A percentile compares a stretch with the other conserved stretches of the same genome.
These are phyloP conservation scores for Calidris pygmaea DNA, from an alignment of 2,113 vertebrate genomes.

Conservation along the genomic window DNA sequence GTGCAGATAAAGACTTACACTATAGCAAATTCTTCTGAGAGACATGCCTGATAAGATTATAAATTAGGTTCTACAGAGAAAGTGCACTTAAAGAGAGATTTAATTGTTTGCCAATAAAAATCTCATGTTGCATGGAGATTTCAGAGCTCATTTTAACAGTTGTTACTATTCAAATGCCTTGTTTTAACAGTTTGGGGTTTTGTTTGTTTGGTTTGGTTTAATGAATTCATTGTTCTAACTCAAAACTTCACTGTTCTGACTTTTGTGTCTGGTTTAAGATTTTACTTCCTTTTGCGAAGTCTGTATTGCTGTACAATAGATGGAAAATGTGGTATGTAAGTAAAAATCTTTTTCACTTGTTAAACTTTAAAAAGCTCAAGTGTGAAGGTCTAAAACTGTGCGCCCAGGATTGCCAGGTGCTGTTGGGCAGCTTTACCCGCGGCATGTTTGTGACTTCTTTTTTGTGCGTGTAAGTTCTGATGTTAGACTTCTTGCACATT, in stretches of 20 bases:
- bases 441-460: neutral
- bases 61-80: conserved; percentile 66
- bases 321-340: neutral
- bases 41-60: conserved; percentile 61
- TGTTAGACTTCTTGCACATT: neutral
- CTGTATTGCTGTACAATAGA: neutral
- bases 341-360: neutral
- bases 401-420: neutral
- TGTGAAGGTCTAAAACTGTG: neutral
- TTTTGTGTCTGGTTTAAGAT: neutral
- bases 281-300: neutral
- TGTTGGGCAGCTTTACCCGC: neutral
- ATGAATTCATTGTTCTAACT: conserved; percentile 31
- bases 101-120: conserved; percentile 70
- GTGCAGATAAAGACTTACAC: conserved; percentile 61
- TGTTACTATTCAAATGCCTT: conserved; percentile 50
- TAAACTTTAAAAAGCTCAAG: neutral
- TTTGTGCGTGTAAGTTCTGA: neutral
- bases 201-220: conserved; percentile 27
- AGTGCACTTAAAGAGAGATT: conserved; percentile 55
- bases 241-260: neutral
- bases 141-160: conserved; percentile 42
- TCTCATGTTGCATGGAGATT: conserved; percentile 42
- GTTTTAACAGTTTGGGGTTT: conserved; percentile 32
- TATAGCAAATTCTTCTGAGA: conserved; percentile 60